These are phyloP conservation scores for Copidosoma aretas DNA, from an alignment of 2,888 invertebrate species.

Conservation along the genomic window DNA sequence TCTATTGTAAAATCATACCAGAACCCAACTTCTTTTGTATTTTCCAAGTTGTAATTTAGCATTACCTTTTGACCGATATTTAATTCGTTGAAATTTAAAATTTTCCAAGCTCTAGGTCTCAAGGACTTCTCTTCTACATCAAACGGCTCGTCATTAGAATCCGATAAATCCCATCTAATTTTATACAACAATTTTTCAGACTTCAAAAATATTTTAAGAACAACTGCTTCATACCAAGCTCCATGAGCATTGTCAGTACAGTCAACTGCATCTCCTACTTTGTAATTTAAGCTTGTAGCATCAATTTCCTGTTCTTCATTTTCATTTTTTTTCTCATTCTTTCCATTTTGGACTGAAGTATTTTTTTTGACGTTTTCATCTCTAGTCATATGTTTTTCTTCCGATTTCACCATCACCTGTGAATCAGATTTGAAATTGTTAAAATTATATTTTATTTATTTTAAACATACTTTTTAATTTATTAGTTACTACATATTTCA, in stretches of 20 bases:
- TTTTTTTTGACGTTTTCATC: constrained; percentile 12
- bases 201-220: constrained; percentile 66
- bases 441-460: too few relatives aligned
- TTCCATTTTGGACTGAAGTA: not conserved
- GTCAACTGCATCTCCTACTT: constrained; percentile 73
- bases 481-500: too few relatives aligned
- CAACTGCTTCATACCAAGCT: constrained; percentile 77
- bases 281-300: constrained; percentile 65
- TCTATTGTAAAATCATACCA: constrained; percentile 74
- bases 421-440: constrained; percentile 5
- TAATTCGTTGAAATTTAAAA: constrained; percentile 66
- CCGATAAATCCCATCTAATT: constrained; percentile 58
- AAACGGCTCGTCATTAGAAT: constrained; percentile 58
- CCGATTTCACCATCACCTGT: constrained; percentile 39
- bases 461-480: too few relatives aligned
- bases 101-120: constrained; percentile 72
- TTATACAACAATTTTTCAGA: constrained; percentile 47
- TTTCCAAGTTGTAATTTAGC: constrained; percentile 78
- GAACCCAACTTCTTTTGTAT: constrained; percentile 71
- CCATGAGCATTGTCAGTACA: constrained; percentile 69
- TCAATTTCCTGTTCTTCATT: constrained; percentile 56
- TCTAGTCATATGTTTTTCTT: constrained; percentile 39
- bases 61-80: constrained; percentile 71
- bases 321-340: constrained; percentile 44
- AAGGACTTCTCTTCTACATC: constrained; percentile 65